Evolutionary conservation across 1,140 invertebrate genomes (phyloP).

Genomic region (Anastrepha ludens): DNA sequence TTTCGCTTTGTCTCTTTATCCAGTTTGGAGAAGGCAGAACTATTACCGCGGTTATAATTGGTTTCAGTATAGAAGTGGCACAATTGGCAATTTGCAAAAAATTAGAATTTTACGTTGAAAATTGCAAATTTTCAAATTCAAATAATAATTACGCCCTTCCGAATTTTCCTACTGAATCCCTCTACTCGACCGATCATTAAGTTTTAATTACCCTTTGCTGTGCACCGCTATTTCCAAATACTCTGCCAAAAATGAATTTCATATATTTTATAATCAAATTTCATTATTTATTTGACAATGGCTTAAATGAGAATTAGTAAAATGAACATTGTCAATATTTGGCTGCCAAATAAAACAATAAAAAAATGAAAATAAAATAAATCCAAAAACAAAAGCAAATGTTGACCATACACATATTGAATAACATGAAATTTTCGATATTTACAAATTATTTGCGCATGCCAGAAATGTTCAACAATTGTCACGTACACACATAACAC

Average conservation of each 20-base stretch:
- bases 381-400: neutral
- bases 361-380: neutral
- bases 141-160: no score
- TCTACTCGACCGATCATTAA: neutral
- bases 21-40: no score
- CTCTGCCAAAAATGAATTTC: neutral
- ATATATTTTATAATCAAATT: constrained; percentile 38
- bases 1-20: no score
- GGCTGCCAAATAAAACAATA: neutral
- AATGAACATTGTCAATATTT: constrained; percentile 35
- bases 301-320: constrained; percentile 25
- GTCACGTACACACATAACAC: neutral
- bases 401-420: neutral
- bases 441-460: constrained; percentile 12
- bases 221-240: neutral
- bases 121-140: no score
- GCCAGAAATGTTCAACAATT: neutral
- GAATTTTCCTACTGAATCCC: no score
- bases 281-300: constrained; percentile 36
- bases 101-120: no score
- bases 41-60: no score
- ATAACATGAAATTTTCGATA: constrained; percentile 30
- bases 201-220: neutral
- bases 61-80: no score
- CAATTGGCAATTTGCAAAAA: no score